Conservation (phyloP, 2,113 vertebrate genomes). For the Cisticola juncidis region DNA sequence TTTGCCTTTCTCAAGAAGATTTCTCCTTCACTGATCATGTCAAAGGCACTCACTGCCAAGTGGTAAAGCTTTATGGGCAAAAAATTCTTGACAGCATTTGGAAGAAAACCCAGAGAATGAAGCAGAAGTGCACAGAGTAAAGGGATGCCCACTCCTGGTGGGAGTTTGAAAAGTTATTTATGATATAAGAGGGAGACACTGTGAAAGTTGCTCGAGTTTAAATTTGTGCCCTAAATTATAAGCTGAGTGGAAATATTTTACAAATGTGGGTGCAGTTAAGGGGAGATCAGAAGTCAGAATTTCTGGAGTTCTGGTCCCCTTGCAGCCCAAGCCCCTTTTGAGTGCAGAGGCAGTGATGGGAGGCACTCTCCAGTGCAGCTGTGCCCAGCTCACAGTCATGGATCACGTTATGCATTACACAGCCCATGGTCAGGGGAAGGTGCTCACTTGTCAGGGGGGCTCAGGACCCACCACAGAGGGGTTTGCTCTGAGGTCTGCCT, state of each 20-base stretch:
- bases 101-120: background rate
- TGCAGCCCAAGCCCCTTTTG: background rate
- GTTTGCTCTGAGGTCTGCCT: background rate
- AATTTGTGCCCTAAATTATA: background rate
- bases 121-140: background rate
- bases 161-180: background rate
- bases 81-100: rapidly evolving
- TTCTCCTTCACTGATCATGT: background rate
- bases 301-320: background rate
- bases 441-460: rapidly evolving
- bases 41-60: background rate
- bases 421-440: background rate
- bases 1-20: background rate
- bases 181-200: background rate
- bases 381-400: background rate
- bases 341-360: background rate
- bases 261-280: background rate
- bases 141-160: background rate
- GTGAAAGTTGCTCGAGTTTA: background rate
- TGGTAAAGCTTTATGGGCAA: background rate
- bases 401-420: rapidly evolving
- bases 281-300: background rate
- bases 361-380: background rate
- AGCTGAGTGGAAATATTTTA: background rate
- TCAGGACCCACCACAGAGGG: background rate